Percentiles rank a stretch among this genome's conserved stretches.
Conservation (phyloP, 1,140 invertebrate genomes). For the Meteorus sp. region DNA sequence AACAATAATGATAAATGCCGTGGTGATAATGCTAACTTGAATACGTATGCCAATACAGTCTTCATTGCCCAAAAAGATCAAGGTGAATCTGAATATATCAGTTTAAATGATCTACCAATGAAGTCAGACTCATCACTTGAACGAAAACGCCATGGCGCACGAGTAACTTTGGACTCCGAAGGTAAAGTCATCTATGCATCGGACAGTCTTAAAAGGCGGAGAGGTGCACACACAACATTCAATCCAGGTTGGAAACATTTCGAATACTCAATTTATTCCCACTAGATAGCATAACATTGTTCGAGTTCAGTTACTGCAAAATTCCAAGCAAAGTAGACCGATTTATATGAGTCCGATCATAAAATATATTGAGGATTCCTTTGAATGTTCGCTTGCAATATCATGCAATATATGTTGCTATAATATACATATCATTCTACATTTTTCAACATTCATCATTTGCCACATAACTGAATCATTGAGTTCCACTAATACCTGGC, state of each 20-base stretch:
- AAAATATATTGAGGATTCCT: no score
- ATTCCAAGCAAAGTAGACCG: no score
- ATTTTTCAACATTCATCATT: no score
- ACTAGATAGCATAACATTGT: no score
- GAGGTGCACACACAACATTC: slow-evolving; percentile 81
- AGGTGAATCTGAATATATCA: slow-evolving; percentile 74
- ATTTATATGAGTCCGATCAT: no score
- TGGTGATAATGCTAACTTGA: slow-evolving; percentile 58
- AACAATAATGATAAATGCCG: slow-evolving; percentile 70
- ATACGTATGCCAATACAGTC: slow-evolving; percentile 51
- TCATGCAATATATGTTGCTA: no score
- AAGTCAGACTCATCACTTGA: slow-evolving; percentile 58
- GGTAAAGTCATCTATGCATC: slow-evolving; percentile 89
- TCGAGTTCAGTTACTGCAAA: no score
- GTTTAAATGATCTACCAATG: slow-evolving; percentile 74
- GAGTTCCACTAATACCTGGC: no score
- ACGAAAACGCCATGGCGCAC: slow-evolving; percentile 69
- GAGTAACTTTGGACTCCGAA: slow-evolving; percentile 83
- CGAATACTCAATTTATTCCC: no score
- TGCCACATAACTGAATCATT: no score
- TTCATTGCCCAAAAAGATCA: slow-evolving; percentile 32
- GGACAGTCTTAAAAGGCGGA: slow-evolving; percentile 79
- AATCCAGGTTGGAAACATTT: slow-evolving; percentile 66
- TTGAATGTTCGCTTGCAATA: no score
- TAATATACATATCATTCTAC: no score